Evolutionary conservation across 2,797 vertebrate genomes (phyloP), one percentile per base, ranked within the genome.

Genomic region (Harpagifer antarcticus): DNA sequence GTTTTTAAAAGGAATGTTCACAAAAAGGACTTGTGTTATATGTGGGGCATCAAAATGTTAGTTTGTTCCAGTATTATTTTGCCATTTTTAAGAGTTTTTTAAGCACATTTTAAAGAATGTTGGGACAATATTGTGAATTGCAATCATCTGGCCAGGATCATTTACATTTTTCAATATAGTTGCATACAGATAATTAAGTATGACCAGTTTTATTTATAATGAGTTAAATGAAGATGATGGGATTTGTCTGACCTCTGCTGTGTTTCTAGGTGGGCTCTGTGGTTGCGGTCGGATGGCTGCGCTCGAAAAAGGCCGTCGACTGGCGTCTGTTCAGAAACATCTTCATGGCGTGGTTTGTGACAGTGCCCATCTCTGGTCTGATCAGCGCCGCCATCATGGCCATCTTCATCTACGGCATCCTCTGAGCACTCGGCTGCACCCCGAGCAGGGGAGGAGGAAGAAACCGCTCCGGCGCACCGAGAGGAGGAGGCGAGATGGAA

Each of bases 341-440:
- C 94, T 99, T 99, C 88, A 90, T 99, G 96, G 98, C 98, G 1
- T 99, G 98, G 98, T 99, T 99, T 0, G 98, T 99, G 86, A 99
- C 98, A 0, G 98, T 99, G 55, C 98, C 98, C 50, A 99, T 99
- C 85, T 98, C 98, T 0, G 98, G 98, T 9, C 89, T 99, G 62
- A 97, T 99, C 93, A 99, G 98, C 0, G 97, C 98, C 0, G 97
- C 95, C 79, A 95, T 99, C 80, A 99, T 99, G 98, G 98, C 97
- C 0, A 60, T 99, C 72, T 97, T 99, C 92, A 94, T 70, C 68
- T 95, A 94, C 0, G 89, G 91, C 58, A 88, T 98, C 84, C 83
- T 93, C 37, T 85, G 79, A 91, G 78, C 47, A 1, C 45, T 7
- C 0, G 4, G 78, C 72, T 45, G 59, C 49, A 19, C 63, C 52